Base-by-base conservation (phyloP, 1,140 invertebrate genomes). In the Colletes latitarsis region DNA sequence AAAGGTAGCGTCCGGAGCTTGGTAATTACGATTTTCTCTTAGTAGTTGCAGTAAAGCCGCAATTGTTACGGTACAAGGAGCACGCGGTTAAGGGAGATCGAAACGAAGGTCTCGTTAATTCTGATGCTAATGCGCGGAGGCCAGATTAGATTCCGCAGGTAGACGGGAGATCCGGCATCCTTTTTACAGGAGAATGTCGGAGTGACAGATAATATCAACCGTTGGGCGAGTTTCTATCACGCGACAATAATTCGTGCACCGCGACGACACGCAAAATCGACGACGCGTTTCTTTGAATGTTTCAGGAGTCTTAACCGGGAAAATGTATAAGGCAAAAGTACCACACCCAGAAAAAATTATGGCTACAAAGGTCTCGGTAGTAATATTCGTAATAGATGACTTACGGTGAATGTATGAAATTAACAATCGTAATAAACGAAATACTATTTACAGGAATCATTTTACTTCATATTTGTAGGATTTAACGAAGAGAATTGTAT, bases 141-240 rank as follows among this genome's bases (percentile, higher is more conserved):
- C 19, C 83, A 78, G 75, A 85, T 85, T 85, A 86, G 58, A 85
- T 85, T 75, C 46, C n/a, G 62, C 55, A 17, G 46, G 67, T 73
- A 74, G 55, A 70, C 66, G 63, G 46, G 53, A 19, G 39, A 84
- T 82, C 82, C 58, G 74, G 81, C 68, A 69, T 83, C 68, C 76
- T 82, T 86, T 86, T 83, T 78, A 80, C 58, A 46, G 43, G 6
- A 69, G 63, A 67, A 77, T 76, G 81, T 76, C 76, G 30, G 69
- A 86, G 72, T 78, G 85, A 87, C 82, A 86, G 85, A 87, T 87
- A 87, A 86, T 71, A 86, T 87, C 77, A 64, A 15, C 49, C 60
- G 19, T 58, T 58, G 69, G 64, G 21, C 78, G 69, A 79, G 80
- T 85, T 85, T 79, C 84, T 85, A 81, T 79, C 83, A 78, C 77